Base-by-base conservation (phyloP, 2,888 invertebrate species). In the Drosophila mimica region DNA sequence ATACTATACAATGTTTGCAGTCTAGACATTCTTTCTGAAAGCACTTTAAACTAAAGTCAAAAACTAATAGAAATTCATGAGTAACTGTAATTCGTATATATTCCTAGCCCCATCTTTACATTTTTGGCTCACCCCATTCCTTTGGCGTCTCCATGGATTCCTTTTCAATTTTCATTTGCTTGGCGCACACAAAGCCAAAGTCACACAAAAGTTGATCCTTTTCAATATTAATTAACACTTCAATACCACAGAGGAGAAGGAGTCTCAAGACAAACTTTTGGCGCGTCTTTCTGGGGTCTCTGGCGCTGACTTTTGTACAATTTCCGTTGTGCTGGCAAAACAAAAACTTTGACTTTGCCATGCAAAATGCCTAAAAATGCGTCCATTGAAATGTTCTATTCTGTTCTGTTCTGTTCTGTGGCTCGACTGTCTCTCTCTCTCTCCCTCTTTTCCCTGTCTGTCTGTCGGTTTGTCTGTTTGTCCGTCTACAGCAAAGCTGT, bases 191-290 rank as follows among this genome's bases (percentile, higher is more conserved):
- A 81, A 79, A 74, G 82, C 73, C 70, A 80, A 89, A 91, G 90
- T 88, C 87, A 82, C 74, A 86, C 79, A 83, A 91, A 91, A 91
- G 83, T 91, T 91, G 86, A 89, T 91, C 90, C 91, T 89, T 91
- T 91, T 91, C 91, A 91, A 91, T 91, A 91, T 91, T 91, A 91
- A 91, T 91, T 91, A 91, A 91, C 92, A 91, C 91, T 91, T 91
- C 90, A 89, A 91, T 91, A 91, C 91, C 91, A 87, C 89, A 86
- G 87, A 81, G 80, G 64, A 76, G 73, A 67, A 70, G 64, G 61
- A 61, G 58, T 40, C 77, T 54, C 49, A 73, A 79, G 86, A 76
- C 83, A 80, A 88, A 87, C 80, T 88, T 88, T 84, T 64, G 64
- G 65, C 57, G 60, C 70, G 64, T 61, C 59, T 63, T 75, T 69